Evolutionary conservation across 2,113 vertebrate genomes (phyloP).

Genomic region (Pangasianodon hypophthalmus): DNA sequence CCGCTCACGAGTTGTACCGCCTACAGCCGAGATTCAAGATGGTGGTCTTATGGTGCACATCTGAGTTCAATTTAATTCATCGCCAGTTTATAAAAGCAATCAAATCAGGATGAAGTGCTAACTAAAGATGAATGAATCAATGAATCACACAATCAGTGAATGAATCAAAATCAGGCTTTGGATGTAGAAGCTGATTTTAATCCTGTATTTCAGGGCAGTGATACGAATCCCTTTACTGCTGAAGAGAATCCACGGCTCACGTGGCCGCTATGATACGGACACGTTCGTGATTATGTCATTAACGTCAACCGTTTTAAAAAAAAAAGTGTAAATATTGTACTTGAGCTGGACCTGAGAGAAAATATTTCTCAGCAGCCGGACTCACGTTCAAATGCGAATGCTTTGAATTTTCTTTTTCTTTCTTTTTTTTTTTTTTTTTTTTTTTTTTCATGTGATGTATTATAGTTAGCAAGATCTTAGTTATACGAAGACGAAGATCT

Average conservation of each 20-base stretch:
- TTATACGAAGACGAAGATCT: constrained; percentile 47
- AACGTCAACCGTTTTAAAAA: not conserved
- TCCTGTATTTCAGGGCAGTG: constrained; percentile 18
- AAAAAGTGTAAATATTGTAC: constrained; percentile 63
- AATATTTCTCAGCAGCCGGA: constrained; percentile 31
- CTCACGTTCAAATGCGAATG: constrained; percentile 31
- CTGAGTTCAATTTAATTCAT: not conserved
- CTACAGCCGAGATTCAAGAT: not conserved
- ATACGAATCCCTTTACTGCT: constrained; percentile 40
- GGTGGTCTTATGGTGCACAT: not conserved
- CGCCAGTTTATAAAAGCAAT: not conserved
- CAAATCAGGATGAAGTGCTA: not conserved
- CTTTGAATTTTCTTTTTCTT: constrained; percentile 38
- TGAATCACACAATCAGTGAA: not conserved
- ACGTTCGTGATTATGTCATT: constrained; percentile 46
- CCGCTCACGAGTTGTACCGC: not conserved
- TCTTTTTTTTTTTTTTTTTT: constrained; percentile 48
- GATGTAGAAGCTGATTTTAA: constrained; percentile 17
- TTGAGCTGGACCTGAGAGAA: constrained; percentile 41
- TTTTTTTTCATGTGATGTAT: constrained; percentile 59
- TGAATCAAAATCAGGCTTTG: constrained; percentile 1
- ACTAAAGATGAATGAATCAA: not conserved
- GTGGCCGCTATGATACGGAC: constrained; percentile 8
- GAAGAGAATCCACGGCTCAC: constrained; percentile 35
- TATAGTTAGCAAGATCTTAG: constrained; percentile 55